Evolutionary conservation across 2,797 vertebrate species (phyloP).

Genomic region (Propithecus perrieri): DNA sequence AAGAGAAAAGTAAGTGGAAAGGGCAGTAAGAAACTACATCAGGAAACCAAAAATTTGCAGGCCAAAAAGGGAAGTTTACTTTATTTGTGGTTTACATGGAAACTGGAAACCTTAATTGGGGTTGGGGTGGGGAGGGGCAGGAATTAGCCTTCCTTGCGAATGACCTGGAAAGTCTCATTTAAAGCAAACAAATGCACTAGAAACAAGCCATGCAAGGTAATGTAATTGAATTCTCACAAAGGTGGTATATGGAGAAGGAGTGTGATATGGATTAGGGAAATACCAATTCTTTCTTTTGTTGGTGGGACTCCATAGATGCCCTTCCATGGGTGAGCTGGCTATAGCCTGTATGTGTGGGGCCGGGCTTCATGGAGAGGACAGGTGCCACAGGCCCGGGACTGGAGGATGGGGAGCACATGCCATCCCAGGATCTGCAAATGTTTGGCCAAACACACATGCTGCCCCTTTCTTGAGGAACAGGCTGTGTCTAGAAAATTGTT

Average conservation of each 20-base stretch:
- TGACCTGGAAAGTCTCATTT: slow-evolving; percentile 64
- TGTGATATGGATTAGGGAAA: neutral
- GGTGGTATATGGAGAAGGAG: neutral
- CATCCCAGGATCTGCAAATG: neutral
- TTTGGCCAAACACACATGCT: neutral
- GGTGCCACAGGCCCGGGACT: neutral
- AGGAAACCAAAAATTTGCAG: slow-evolving; percentile 58
- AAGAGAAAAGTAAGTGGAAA: slow-evolving; percentile 41
- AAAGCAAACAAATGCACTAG: slow-evolving; percentile 63
- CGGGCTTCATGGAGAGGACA: neutral
- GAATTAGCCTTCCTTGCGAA: slow-evolving; percentile 45
- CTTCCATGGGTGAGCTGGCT: neutral
- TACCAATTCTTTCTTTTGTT: neutral
- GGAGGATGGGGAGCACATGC: neutral
- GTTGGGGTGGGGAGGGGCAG: neutral
- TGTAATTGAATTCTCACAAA: slow-evolving; percentile 39
- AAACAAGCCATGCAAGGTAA: slow-evolving; percentile 25
- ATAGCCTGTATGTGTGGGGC: neutral
- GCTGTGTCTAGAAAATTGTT: slow-evolving; percentile 76
- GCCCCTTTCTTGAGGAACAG: slow-evolving; percentile 5
- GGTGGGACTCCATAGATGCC: neutral
- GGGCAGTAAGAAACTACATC: slow-evolving; percentile 3
- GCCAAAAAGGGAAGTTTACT: slow-evolving; percentile 67
- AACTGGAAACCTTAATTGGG: slow-evolving; percentile 74
- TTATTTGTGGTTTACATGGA: slow-evolving; percentile 69